A percentile compares a stretch with the other conserved stretches of the same genome.
These are phyloP conservation scores for Sciurus carolinensis DNA, from an alignment of 2,797 vertebrate species.

Conservation along the genomic window DNA sequence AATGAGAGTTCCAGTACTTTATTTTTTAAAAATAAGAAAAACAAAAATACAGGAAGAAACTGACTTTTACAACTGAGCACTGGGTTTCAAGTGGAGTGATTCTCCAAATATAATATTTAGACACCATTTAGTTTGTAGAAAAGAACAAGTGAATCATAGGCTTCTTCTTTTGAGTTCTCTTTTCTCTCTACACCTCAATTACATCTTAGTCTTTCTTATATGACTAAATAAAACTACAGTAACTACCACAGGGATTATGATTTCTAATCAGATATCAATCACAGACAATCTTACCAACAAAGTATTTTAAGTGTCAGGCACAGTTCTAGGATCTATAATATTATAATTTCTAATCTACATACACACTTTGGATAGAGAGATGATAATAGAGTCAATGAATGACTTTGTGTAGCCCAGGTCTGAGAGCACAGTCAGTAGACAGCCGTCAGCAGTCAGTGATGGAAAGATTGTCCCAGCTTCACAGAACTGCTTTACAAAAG, in stretches of 20 bases:
- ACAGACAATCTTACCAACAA: neutral
- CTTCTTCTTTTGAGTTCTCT: neutral
- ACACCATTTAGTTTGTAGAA: neutral
- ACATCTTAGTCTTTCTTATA: neutral
- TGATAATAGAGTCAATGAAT: neutral
- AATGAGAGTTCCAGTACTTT: neutral
- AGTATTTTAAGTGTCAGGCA: constrained; percentile 6
- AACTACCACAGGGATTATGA: neutral
- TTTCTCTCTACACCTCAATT: neutral
- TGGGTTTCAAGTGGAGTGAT: neutral
- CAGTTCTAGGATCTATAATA: neutral
- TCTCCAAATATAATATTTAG: neutral
- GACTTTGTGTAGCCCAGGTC: neutral
- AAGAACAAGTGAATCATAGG: neutral
- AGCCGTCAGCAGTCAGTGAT: neutral
- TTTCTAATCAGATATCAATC: neutral
- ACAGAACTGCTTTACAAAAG: neutral
- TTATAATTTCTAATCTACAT: constrained; percentile 17
- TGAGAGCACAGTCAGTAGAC: neutral
- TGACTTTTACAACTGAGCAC: neutral
- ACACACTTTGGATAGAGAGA: neutral
- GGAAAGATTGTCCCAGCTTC: too few species aligned
- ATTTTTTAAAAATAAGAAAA: neutral
- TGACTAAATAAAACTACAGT: neutral
- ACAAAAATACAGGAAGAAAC: neutral